Conservation (phyloP, 2,888 invertebrate species). For the Adela reaumurella region DNA sequence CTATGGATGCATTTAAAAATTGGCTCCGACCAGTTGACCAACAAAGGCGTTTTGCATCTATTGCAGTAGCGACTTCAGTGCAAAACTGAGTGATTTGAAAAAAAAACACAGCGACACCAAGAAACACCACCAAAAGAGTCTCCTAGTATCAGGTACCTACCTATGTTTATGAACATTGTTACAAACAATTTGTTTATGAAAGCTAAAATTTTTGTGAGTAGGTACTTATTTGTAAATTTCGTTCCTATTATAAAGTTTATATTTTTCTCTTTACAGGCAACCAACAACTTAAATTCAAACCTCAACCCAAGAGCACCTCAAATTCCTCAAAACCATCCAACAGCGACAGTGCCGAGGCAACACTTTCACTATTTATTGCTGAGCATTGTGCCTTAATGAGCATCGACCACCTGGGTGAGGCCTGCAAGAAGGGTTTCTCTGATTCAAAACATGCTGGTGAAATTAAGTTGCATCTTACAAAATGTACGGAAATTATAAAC, state of each 20-base stretch:
- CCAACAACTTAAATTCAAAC: too few species aligned
- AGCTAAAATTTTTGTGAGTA: slow-evolving; percentile 4
- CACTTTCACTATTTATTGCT: not conserved
- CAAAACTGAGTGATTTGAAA: not conserved
- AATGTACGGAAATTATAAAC: slow-evolving; percentile 12
- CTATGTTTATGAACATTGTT: too few species aligned
- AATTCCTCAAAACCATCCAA: too few species aligned
- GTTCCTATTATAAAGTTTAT: too few species aligned
- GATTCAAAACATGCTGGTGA: slow-evolving; percentile 7
- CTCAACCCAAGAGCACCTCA: too few species aligned
- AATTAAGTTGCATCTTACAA: slow-evolving; percentile 10
- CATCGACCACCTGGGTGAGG: slow-evolving; percentile 5
- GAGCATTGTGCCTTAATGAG: slow-evolving; percentile 5
- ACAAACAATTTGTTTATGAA: not conserved
- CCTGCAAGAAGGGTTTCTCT: slow-evolving; percentile 6
- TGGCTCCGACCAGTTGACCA: slow-evolving; percentile 1
- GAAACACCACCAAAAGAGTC: not conserved
- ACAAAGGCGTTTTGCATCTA: not conserved
- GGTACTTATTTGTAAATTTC: too few species aligned
- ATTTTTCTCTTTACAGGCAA: too few species aligned
- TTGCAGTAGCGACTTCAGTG: not conserved
- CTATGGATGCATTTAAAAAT: not conserved
- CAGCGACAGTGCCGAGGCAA: too few species aligned
- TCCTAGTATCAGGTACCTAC: not conserved
- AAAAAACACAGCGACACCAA: not conserved